Percentiles rank a stretch among this genome's conserved stretches.
These are phyloP conservation scores for Furnarius figulus DNA, from an alignment of 2,113 vertebrate genomes.

Conservation along the genomic window DNA sequence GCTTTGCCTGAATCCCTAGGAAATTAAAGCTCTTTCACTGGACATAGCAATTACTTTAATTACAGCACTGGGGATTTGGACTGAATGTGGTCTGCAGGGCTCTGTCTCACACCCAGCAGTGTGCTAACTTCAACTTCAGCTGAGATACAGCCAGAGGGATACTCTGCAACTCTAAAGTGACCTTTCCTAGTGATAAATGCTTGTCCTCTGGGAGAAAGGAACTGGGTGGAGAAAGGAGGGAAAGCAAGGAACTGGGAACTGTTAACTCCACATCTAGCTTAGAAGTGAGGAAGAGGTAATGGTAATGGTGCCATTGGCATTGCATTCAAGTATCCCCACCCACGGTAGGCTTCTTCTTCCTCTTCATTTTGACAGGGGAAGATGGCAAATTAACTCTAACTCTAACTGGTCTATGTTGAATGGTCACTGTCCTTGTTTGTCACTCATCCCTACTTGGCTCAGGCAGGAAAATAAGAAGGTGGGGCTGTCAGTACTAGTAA, in stretches of 20 bases:
- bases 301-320: background rate
- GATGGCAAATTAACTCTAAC: background rate
- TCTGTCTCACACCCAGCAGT: constrained; percentile 19
- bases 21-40: constrained; percentile 79
- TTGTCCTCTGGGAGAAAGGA: background rate
- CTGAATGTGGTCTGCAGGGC: background rate
- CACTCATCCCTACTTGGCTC: background rate
- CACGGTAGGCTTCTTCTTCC: background rate
- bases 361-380: background rate
- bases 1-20: constrained; percentile 75
- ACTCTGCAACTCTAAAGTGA: background rate
- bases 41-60: constrained; percentile 77
- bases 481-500: background rate
- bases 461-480: background rate
- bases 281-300: background rate
- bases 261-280: background rate
- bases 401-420: background rate
- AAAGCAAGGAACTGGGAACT: background rate
- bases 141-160: background rate
- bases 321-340: accelerated
- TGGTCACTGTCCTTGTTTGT: background rate
- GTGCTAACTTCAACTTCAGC: constrained; percentile 28
- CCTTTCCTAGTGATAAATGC: background rate
- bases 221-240: background rate
- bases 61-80: constrained; percentile 68